phyloP scores from a whole-genome alignment of 2,888 invertebrate species.

The Tethea ocularis region DNA sequence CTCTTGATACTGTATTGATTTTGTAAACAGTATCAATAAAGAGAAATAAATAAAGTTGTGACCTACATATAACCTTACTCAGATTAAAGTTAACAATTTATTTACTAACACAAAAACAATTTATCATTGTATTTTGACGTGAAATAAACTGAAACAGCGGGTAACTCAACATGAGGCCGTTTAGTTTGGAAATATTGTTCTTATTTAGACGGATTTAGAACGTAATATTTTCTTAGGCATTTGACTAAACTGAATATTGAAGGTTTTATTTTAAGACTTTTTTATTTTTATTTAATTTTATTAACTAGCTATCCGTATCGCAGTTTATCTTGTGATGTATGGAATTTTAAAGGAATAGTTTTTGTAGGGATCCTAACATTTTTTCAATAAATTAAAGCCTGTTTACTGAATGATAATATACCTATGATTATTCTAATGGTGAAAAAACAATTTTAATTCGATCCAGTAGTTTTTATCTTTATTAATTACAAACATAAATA shows the following conservation, averaged over 20 bases:
- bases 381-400: too few relatives aligned
- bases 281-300: too few relatives aligned
- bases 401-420: too few relatives aligned
- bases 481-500: too few relatives aligned
- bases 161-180: slow-evolving; percentile 18
- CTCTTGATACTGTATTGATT: not conserved
- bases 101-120: slow-evolving; percentile 17
- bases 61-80: not conserved
- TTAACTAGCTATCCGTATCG: too few relatives aligned
- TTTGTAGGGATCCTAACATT: too few relatives aligned
- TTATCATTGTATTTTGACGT: slow-evolving; percentile 13
- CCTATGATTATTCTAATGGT: too few relatives aligned
- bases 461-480: too few relatives aligned
- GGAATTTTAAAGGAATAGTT: too few relatives aligned
- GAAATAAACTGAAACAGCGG: slow-evolving; percentile 24
- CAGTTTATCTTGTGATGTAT: too few relatives aligned
- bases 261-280: too few relatives aligned
- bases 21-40: not conserved
- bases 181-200: not conserved
- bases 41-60: not conserved
- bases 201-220: not conserved
- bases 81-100: not conserved
- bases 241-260: not conserved
- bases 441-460: too few relatives aligned
- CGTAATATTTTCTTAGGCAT: not conserved